phyloP scores from a whole-genome alignment of 2,888 invertebrate species.

The Xestoiulus laeticollis region DNA sequence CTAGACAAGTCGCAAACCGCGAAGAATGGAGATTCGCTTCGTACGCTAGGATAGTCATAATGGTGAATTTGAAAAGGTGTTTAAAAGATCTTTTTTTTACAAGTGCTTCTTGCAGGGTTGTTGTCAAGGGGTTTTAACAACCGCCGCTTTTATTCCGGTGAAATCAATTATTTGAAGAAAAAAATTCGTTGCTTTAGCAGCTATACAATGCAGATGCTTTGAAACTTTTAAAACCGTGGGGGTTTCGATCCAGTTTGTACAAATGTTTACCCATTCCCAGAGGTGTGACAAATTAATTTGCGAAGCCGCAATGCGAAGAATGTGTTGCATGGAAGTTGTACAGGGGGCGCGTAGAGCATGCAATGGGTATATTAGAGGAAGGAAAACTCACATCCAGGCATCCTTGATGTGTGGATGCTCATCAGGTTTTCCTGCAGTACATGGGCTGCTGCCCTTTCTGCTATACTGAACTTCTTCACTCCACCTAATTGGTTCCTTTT shows the following conservation, averaged over 20 bases:
- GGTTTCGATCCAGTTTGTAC: background rate
- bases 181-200: background rate
- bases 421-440: too few species aligned
- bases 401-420: too few species aligned
- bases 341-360: too few species aligned
- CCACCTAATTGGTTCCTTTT: too few species aligned
- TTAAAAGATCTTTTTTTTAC: background rate
- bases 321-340: background rate
- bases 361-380: too few species aligned
- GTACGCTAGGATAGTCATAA: background rate
- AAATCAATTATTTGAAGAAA: background rate
- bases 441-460: too few species aligned
- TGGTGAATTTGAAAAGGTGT: background rate
- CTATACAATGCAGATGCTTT: background rate
- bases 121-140: background rate
- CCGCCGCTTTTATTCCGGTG: background rate
- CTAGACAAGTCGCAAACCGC: background rate
- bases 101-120: background rate
- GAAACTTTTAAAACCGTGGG: background rate
- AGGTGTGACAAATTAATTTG: background rate
- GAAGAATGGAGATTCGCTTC: background rate
- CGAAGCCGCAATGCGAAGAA: background rate
- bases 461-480: too few species aligned
- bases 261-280: background rate
- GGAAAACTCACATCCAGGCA: too few species aligned